Percentiles rank a stretch among this genome's conserved stretches.
Conservation (phyloP, 2,888 invertebrate species). For the Plusia festucae region DNA sequence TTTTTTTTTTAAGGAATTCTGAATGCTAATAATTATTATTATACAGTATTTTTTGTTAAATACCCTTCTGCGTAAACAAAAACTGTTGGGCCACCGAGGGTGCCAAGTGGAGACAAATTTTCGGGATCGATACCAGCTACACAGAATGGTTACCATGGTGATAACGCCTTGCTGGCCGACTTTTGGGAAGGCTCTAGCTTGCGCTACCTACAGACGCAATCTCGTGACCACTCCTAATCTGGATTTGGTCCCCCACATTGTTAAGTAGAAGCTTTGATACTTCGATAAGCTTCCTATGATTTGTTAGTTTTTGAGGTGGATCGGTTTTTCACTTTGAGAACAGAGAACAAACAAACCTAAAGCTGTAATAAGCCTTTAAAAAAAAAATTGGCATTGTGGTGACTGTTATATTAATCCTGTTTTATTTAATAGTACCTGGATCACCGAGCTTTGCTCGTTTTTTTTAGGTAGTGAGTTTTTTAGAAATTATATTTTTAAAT, state of each 20-base stretch:
- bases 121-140: conserved; percentile 51
- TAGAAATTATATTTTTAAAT: too few species aligned
- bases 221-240: conserved; percentile 13
- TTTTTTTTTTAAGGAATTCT: too few species aligned
- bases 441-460: too few species aligned
- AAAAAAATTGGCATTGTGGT: too few species aligned
- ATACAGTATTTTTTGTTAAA: too few species aligned
- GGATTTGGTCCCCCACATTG: conserved; percentile 13
- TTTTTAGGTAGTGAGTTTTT: too few species aligned
- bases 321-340: background rate
- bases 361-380: background rate
- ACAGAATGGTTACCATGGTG: conserved; percentile 57
- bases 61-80: conserved; percentile 45
- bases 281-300: background rate
- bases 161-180: conserved; percentile 53
- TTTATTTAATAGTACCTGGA: too few species aligned
- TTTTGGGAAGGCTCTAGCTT: conserved; percentile 41
- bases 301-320: background rate
- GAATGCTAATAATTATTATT: too few species aligned
- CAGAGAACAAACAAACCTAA: too few species aligned
- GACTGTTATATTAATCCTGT: too few species aligned
- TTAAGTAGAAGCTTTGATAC: conserved; percentile 4
- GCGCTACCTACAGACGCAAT: conserved; percentile 22
- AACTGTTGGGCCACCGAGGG: conserved; percentile 38
- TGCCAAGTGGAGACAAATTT: conserved; percentile 39